A percentile compares a stretch with the other conserved stretches of the same genome.
phyloP scores from a whole-genome alignment of 1,140 invertebrate species.

The Pseudomyrmex dendroicus region DNA sequence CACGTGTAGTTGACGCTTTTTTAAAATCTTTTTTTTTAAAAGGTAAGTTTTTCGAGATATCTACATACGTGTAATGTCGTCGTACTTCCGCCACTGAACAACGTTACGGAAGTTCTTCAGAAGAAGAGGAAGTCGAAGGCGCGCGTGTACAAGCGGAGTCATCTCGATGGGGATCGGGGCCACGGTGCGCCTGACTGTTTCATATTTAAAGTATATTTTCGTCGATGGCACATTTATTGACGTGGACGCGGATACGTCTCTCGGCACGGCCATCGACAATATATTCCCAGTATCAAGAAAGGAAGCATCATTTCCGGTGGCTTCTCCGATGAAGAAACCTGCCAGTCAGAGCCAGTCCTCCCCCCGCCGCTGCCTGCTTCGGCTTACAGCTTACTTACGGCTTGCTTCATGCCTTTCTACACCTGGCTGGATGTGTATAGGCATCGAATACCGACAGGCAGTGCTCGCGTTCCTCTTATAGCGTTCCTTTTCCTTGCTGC shows the following conservation, averaged over 20 bases:
- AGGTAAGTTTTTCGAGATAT: not conserved
- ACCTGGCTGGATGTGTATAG: slow-evolving; percentile 73
- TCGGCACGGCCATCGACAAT: slow-evolving; percentile 73
- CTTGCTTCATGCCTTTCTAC: slow-evolving; percentile 79
- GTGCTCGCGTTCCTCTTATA: slow-evolving; percentile 36
- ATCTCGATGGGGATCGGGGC: slow-evolving; percentile 80
- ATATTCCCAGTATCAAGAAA: slow-evolving; percentile 73
- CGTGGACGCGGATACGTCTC: slow-evolving; percentile 62
- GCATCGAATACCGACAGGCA: slow-evolving; percentile 74
- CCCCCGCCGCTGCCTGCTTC: slow-evolving; percentile 59
- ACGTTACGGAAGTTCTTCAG: slow-evolving; percentile 59
- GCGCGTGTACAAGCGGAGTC: slow-evolving; percentile 66
- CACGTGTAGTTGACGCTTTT: too few relatives aligned
- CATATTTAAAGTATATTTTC: slow-evolving; percentile 84
- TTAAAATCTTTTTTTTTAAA: too few relatives aligned
- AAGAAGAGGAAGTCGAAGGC: slow-evolving; percentile 56
- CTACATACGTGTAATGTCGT: slow-evolving; percentile 38
- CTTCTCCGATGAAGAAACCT: slow-evolving; percentile 85
- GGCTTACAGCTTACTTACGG: slow-evolving; percentile 77
- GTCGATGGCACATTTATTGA: slow-evolving; percentile 79
- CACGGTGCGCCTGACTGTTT: slow-evolving; percentile 83
- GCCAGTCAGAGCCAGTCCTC: slow-evolving; percentile 81
- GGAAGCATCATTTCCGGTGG: slow-evolving; percentile 84
- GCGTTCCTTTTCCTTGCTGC: slow-evolving; percentile 44
- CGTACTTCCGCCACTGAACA: slow-evolving; percentile 42